These are phyloP conservation scores for Rhimphoctona megacephalus DNA, from an alignment of 2,888 invertebrate genomes.

Conservation along the genomic window DNA sequence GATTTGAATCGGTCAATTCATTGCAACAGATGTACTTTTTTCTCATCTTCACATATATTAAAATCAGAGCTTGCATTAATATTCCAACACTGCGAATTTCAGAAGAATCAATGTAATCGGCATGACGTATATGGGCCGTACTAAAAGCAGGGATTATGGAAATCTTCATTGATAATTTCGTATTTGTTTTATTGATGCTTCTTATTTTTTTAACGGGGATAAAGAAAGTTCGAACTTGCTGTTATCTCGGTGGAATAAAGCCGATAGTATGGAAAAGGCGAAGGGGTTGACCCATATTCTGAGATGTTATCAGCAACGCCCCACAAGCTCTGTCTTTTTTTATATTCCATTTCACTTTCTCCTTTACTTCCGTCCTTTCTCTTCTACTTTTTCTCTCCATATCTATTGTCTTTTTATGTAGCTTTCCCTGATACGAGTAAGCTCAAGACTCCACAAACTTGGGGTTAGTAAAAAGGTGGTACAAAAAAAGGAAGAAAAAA, in stretches of 20 bases:
- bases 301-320: conserved; percentile 75
- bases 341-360: not conserved
- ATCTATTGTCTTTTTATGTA: conserved; percentile 12
- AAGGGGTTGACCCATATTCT: conserved; percentile 78
- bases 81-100: not conserved
- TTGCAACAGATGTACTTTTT: not conserved
- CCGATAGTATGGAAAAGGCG: conserved; percentile 55
- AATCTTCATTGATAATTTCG: conserved; percentile 3
- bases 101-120: not conserved
- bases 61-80: not conserved
- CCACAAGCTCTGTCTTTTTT: conserved; percentile 1
- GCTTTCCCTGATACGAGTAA: conserved; percentile 12
- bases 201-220: not conserved
- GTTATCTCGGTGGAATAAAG: conserved; percentile 36
- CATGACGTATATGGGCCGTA: not conserved
- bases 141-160: not conserved
- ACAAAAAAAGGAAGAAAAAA: not conserved
- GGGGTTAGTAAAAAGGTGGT: not conserved
- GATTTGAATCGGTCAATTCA: too few species aligned
- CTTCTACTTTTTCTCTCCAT: conserved; percentile 2
- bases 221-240: conserved; percentile 4
- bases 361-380: not conserved
- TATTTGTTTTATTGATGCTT: conserved; percentile 9
- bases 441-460: not conserved
- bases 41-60: not conserved